phyloP scores from a whole-genome alignment of 2,888 invertebrate genomes.

The Agrilus biguttatus region DNA sequence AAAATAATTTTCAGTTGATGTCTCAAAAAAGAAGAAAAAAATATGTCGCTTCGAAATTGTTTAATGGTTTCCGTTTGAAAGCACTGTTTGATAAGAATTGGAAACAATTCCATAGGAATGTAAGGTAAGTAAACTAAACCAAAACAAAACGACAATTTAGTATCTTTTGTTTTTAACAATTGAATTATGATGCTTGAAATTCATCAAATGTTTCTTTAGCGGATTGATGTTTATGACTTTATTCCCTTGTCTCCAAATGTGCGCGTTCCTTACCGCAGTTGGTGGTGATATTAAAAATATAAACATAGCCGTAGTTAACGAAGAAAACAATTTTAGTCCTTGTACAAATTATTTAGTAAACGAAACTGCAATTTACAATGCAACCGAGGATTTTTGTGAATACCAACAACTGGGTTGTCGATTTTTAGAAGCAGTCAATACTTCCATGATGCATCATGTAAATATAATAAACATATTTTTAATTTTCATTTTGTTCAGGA shows the following conservation, averaged over 20 bases:
- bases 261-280: slow-evolving; percentile 66
- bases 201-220: slow-evolving; percentile 34
- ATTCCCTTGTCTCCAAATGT: slow-evolving; percentile 68
- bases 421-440: slow-evolving; percentile 42
- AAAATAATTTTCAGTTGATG: slow-evolving; percentile 3
- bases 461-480: slow-evolving; percentile 3
- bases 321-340: slow-evolving; percentile 39
- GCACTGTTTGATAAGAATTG: slow-evolving; percentile 20
- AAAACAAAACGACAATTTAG: no score
- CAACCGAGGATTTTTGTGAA: slow-evolving; percentile 30
- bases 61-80: slow-evolving; percentile 14
- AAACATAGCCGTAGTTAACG: slow-evolving; percentile 62
- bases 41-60: not conserved
- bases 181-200: not conserved
- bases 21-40: not conserved
- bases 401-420: slow-evolving; percentile 45
- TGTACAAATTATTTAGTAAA: slow-evolving; percentile 18
- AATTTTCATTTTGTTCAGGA: slow-evolving; percentile 1
- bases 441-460: slow-evolving; percentile 39
- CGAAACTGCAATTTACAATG: slow-evolving; percentile 27
- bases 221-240: slow-evolving; percentile 67
- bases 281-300: slow-evolving; percentile 63
- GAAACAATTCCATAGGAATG: slow-evolving; percentile 19
- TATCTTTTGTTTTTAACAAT: slow-evolving; percentile 3
- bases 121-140: slow-evolving; percentile 3